Percentiles rank a stretch among this genome's conserved stretches.
These are phyloP conservation scores for Accipiter virgatus DNA, from an alignment of 2,113 vertebrate genomes.

Conservation along the genomic window DNA sequence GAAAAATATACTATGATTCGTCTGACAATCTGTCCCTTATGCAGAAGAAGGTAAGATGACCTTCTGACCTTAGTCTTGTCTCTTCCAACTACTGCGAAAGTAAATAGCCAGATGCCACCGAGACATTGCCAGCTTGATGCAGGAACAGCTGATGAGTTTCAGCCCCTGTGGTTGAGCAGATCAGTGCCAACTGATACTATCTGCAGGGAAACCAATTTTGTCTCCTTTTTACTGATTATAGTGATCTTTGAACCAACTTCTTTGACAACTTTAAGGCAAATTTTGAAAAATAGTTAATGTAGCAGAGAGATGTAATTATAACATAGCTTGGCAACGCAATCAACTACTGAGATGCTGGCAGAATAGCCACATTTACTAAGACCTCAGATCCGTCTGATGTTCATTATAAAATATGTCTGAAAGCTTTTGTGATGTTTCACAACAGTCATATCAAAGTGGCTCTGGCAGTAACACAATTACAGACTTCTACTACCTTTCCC, in stretches of 20 bases:
- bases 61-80: neutral
- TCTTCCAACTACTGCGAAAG: neutral
- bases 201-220: neutral
- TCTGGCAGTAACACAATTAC: neutral
- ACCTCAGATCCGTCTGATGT: neutral
- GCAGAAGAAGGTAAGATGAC: neutral
- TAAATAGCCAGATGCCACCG: neutral
- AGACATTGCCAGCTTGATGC: neutral
- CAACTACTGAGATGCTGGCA: neutral
- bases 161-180: neutral
- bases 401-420: neutral
- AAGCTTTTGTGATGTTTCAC: neutral
- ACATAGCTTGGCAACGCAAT: neutral
- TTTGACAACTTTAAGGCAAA: neutral
- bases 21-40: neutral
- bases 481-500: neutral
- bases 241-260: neutral
- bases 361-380: neutral
- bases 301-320: neutral
- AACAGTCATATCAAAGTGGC: rapidly evolving
- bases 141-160: neutral
- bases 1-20: neutral
- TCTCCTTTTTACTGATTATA: neutral
- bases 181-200: neutral
- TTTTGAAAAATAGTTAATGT: neutral